Base-by-base conservation (phyloP, 2,113 vertebrate genomes). In the Tachuris rubrigastra region DNA sequence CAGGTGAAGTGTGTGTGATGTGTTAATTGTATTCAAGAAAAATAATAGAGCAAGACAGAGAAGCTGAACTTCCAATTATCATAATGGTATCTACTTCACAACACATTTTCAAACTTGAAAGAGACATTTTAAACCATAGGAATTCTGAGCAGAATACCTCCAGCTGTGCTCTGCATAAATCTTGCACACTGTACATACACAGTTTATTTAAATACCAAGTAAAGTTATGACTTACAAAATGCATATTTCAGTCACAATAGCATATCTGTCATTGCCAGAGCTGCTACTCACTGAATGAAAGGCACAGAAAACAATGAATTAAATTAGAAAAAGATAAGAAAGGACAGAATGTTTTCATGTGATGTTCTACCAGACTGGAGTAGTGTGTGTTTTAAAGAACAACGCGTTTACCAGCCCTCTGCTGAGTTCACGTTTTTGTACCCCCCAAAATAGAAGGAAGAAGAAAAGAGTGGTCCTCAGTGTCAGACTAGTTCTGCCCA, bases 61-160 rank as follows among this genome's bases (percentile, higher is more conserved):
- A 97, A 55, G 91, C 78, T 46, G 88, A 97, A 97, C 91, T 96
- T 96, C 96, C 97, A 98, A 98, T 98, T 98, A 98, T 95, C 97
- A 90, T 97, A 97, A 97, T 71, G 97, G 94, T 97, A 93, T 85
- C 94, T 96, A 97, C 94, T 96, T 97, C 94, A 95, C 94, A 97
- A 97, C 95, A 96, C 86, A 87, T 97, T 97, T 97, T 95, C 93
- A 79, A 96, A 96, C 95, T 96, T 97, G 95, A 97, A 97, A 97
- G 95, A 97, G 94, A 97, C 59, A 96, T 97, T 37, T 75, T 89
- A 93, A 95, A 95, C 87, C 95, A 95, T 94, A 96, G 94, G 90
- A 97, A 97, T 97, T 96, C 90, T 81, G 84, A 94, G 79, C 44
- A 87, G 68, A 81, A 96, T 21, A 96, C 79, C 94, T 78, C 97